A percentile compares a stretch with the other conserved stretches of the same genome.
Conservation (phyloP, 1,140 invertebrate genomes). For the Drosophila bifasciata region DNA sequence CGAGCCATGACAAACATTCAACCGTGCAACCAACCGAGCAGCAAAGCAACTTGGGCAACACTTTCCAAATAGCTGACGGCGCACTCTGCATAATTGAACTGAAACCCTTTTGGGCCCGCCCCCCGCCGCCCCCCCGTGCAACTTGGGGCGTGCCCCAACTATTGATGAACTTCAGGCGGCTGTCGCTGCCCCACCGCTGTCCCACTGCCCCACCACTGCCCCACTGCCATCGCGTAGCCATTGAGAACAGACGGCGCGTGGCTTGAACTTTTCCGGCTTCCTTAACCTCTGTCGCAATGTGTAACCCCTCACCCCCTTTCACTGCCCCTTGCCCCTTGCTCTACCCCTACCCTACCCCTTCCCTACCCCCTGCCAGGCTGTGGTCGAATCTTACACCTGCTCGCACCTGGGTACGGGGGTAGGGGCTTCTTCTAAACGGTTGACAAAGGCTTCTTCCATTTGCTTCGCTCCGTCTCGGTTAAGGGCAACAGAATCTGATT, state of each 20-base stretch:
- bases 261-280: slow-evolving; percentile 60
- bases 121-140: background rate
- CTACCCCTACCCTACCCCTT: too few species aligned
- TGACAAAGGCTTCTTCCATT: slow-evolving; percentile 37
- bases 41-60: slow-evolving; percentile 5
- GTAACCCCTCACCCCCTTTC: too few species aligned
- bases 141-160: slow-evolving; percentile 54
- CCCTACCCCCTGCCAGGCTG: slow-evolving; percentile 2
- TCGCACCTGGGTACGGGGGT: background rate
- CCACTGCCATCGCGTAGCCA: slow-evolving; percentile 39
- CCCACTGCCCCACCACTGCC: too few species aligned
- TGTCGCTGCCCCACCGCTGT: too few species aligned
- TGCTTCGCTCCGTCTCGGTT: slow-evolving; percentile 3
- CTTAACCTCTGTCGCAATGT: slow-evolving; percentile 10
- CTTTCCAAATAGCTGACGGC: slow-evolving; percentile 42
- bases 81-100: slow-evolving; percentile 43
- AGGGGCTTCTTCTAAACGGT: slow-evolving; percentile 31
- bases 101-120: slow-evolving; percentile 36
- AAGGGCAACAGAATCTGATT: too few species aligned
- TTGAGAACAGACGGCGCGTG: slow-evolving; percentile 69
- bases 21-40: too few species aligned
- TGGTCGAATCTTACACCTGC: slow-evolving; percentile 57
- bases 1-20: background rate
- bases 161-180: slow-evolving; percentile 60
- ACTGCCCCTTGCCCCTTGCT: too few species aligned